These are phyloP conservation scores for Holacanthus passer DNA, from an alignment of 2,113 vertebrate genomes.

Conservation along the genomic window DNA sequence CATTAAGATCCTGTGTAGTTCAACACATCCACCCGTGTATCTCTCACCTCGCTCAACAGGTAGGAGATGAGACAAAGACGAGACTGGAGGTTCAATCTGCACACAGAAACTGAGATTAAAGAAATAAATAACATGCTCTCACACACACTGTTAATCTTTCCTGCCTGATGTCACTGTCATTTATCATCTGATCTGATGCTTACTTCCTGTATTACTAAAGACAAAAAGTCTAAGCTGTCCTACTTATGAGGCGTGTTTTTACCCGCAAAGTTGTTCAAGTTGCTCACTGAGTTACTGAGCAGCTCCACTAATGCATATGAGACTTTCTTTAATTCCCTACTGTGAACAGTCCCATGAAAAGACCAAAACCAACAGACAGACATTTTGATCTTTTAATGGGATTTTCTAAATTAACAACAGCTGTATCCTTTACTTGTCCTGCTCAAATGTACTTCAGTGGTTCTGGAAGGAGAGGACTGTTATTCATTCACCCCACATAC, in stretches of 20 bases:
- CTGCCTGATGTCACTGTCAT: background rate
- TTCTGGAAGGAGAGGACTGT: background rate
- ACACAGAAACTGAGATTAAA: background rate
- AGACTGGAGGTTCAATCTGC: background rate
- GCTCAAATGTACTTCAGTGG: background rate
- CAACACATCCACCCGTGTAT: background rate
- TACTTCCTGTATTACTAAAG: slow-evolving; percentile 6
- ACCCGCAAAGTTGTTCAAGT: no score
- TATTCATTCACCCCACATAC: no score
- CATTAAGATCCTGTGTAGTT: slow-evolving; percentile 8
- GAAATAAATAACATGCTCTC: background rate
- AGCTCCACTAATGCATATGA: no score
- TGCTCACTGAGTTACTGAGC: no score
- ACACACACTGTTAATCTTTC: background rate
- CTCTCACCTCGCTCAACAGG: slow-evolving; percentile 26
- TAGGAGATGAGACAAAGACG: background rate
- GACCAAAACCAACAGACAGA: background rate
- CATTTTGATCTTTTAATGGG: background rate
- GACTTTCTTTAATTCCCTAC: no score
- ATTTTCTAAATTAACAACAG: background rate
- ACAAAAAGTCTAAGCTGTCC: background rate
- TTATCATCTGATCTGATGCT: slow-evolving; percentile 10
- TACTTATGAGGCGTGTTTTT: no score
- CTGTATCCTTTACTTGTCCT: background rate
- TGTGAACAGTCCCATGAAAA: background rate